Conservation (phyloP, 2,113 vertebrate genomes). For the Apteryx mantelli region DNA sequence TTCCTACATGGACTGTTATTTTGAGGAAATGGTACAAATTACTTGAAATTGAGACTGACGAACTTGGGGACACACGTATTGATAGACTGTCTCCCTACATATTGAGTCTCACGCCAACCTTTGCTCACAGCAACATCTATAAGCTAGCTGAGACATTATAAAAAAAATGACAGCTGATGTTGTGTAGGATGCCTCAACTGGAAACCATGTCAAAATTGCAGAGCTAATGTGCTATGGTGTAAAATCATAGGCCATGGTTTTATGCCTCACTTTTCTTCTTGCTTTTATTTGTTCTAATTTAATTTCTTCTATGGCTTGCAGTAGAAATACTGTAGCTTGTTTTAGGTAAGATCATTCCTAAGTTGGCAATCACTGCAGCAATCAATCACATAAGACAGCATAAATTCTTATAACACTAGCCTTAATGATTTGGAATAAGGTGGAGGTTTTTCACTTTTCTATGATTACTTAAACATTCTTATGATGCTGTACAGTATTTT, state of each 20-base stretch:
- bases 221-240: background rate
- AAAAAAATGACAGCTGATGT: background rate
- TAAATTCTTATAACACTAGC: background rate
- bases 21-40: background rate
- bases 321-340: background rate
- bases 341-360: background rate
- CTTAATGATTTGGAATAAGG: background rate
- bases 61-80: background rate
- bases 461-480: constrained; percentile 14
- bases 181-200: background rate
- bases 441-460: background rate
- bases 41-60: background rate
- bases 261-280: background rate
- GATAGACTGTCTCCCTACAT: background rate
- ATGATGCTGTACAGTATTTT: background rate
- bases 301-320: background rate
- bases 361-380: background rate
- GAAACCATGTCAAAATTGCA: background rate
- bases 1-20: background rate
- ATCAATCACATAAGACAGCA: background rate
- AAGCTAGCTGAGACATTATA: background rate
- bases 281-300: background rate
- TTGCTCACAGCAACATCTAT: background rate
- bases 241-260: constrained; percentile 22
- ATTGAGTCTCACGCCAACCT: background rate